phyloP scores from a whole-genome alignment of 2,113 vertebrate genomes.

The Baryphthengus martii region DNA sequence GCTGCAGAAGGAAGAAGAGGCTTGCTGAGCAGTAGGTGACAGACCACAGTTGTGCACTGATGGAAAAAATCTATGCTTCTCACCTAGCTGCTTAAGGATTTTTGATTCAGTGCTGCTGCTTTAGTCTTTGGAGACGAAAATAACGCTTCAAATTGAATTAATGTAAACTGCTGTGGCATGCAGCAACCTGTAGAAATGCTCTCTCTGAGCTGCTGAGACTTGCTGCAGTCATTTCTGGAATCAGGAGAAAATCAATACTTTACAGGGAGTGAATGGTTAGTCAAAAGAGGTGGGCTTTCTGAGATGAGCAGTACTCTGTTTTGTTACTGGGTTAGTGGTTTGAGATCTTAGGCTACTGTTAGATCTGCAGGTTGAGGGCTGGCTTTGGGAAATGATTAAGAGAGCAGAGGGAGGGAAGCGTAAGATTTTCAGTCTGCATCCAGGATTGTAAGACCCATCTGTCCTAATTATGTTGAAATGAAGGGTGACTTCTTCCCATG shows the following conservation, averaged over 20 bases:
- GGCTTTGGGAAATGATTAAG: not conserved
- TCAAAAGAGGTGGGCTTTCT: not conserved
- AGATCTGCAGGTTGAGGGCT: not conserved
- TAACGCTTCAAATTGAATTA: conserved; percentile 37
- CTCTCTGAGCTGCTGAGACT: not conserved
- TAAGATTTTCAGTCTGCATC: not conserved
- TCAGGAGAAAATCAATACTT: conserved; percentile 21
- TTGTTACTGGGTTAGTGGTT: not conserved
- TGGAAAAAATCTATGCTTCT: not conserved
- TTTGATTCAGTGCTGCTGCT: conserved; percentile 10
- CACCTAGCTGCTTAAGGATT: conserved; percentile 22
- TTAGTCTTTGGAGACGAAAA: conserved; percentile 42
- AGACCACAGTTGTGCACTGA: not conserved
- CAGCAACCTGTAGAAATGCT: conserved; percentile 27
- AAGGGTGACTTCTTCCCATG: not conserved
- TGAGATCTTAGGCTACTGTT: not conserved
- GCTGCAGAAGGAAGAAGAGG: not conserved
- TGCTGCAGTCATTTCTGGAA: conserved; percentile 24
- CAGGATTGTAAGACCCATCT: not conserved
- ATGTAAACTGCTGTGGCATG: conserved; percentile 6
- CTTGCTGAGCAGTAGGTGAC: not conserved
- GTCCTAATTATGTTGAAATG: conserved; percentile 3
- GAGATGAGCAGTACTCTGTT: not conserved
- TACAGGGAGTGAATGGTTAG: not conserved
- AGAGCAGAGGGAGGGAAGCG: not conserved